Evolutionary conservation across 2,888 invertebrate species (phyloP), one percentile per base, ranked within the genome.

Genomic region (Cabera pusaria): DNA sequence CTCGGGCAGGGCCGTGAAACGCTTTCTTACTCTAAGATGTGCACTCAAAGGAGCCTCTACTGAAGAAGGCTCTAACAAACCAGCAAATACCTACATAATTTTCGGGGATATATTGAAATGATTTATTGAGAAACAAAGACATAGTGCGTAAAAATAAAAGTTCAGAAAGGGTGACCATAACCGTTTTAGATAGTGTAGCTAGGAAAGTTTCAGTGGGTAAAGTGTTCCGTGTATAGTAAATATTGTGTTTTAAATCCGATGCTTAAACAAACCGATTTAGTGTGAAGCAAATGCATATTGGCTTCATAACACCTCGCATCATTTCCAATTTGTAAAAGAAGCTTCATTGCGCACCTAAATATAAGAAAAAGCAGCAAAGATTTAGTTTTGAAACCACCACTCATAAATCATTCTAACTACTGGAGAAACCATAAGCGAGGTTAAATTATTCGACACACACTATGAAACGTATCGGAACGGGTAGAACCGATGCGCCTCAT

Each of bases 381-480:
- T 80, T 82, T 69, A 78, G 78, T 80, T 75, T 51, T 58, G 73
- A 76, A 78, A 80, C 76, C 82, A 82, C 70, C 83, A 86, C 83
- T 83, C 79, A 72, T 72, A 76, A 75, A 73, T 73, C 74, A 78
- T 67, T 70, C 82, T 79, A 86, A 79, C 85, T 86, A 87, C 87
- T 68, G 70, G 64, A 70, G 64, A 79, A 76, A 76, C 70, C 78
- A 73, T 65, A 86, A 87, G 86, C 86, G 73, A 78, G 70, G 80
- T 84, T 82, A 82, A n/a, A n/a, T 79, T 64, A 69, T 67, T 72
- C 63, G 63, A 66, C 70, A 76, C 72, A 70, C 66, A 70, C 33
- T 59, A 69, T 65, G 68, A 71, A 71, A 65, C 63, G 63, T 63
- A 67, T 68, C 69, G 57, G 52, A 53, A 47, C 48, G 34, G 47